Evolutionary conservation across 2,888 invertebrate genomes (phyloP), one percentile per base, ranked within the genome.

Genomic region (Aleiodes alternator): DNA sequence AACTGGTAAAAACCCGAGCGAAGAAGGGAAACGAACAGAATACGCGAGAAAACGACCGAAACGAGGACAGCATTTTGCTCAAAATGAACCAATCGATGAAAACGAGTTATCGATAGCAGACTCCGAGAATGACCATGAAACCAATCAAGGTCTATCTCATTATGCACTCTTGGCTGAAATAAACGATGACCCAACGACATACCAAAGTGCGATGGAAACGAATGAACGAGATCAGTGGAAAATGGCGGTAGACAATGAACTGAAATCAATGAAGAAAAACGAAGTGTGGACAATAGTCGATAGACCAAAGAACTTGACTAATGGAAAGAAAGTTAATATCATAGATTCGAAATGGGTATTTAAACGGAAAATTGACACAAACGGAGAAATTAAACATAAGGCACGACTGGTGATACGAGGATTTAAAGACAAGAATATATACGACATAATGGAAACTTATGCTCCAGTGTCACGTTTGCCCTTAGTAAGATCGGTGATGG

Each of bases 401-500:
- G 53, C 16, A 53, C 53, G 53, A 16, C 8, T 53, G 1, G 53
- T 53, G 8, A 53, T 53, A 4, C 74, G 74, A 9, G 81, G 78
- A 1, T 81, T 76, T n/a, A 78, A 50, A 66, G 68, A 56, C 70
- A 69, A 5, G 77, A 77, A 1, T 9, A 75, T 79, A 66, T 80
- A 72, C 56, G 11, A 48, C 9, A 69, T 78, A 3, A 78, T 72
- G 2, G 80, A 43, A 43, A 43, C 43, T 7, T 43, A 43, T 8
- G 43, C 43, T 31, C 78, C 80, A 1, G 79, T 80, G 4, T 76
- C 77, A 5, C 59, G 77, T 7, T 7, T 73, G 14, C 61, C 75
- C 8, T 78, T 81, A 0, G 68, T 82, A n/a, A 51, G 82, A 31
- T 16, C 77, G 5, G 7, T 80, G 9, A 31, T 78, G 29, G 73